These are phyloP conservation scores for Torymus aiolomorphi DNA, from an alignment of 2,888 invertebrate species.

Conservation along the genomic window DNA sequence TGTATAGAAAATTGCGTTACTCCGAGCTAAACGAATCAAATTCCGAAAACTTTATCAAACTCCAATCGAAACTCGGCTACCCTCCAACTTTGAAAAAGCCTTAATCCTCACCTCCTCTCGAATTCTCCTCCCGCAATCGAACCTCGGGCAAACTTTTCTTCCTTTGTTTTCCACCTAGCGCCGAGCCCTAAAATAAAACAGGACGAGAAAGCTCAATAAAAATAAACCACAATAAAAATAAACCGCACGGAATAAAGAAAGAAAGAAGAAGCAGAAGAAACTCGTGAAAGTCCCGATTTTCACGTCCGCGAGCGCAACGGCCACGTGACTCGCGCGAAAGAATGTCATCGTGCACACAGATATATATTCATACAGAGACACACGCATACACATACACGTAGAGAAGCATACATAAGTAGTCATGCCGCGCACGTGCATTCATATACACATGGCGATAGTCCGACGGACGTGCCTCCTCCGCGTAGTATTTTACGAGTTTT, in stretches of 20 bases:
- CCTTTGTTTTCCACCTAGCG: too few relatives aligned
- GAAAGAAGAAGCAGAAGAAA: conserved; percentile 20
- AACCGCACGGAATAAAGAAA: not conserved
- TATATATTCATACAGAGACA: not conserved
- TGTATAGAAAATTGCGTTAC: too few relatives aligned
- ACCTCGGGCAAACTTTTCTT: too few relatives aligned
- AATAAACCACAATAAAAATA: too few relatives aligned
- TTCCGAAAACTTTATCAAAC: not conserved
- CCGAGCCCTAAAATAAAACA: too few relatives aligned
- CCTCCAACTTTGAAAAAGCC: not conserved
- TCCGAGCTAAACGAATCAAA: not conserved
- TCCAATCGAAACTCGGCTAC: not conserved
- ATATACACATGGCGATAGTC: conserved; percentile 27
- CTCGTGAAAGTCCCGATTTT: conserved; percentile 41
- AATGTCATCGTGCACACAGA: conserved; percentile 35
- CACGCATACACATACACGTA: not conserved
- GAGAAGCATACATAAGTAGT: not conserved
- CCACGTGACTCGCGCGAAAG: conserved; percentile 47
- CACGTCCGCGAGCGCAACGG: conserved; percentile 29
- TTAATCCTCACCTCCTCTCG: too few relatives aligned
- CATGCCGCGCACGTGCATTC: conserved; percentile 51
- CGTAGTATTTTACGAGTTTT: conserved; percentile 52
- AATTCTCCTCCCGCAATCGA: too few relatives aligned
- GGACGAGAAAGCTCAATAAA: too few relatives aligned
- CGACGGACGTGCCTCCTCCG: conserved; percentile 42